Base-by-base conservation (phyloP, 2,113 vertebrate genomes). In the Zosterops japonicus region DNA sequence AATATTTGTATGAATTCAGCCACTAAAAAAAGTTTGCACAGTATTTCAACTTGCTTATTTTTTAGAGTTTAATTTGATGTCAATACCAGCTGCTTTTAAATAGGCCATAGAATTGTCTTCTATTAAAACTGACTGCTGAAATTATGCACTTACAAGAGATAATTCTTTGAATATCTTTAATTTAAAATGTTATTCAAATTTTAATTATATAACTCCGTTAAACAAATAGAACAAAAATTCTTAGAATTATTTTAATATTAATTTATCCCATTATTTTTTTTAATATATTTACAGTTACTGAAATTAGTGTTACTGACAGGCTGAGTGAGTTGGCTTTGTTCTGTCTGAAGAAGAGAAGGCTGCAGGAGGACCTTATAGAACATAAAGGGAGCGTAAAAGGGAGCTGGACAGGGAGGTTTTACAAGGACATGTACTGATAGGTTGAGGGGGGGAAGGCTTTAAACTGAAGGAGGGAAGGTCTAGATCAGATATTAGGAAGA, bases 31-130 rank as follows among this genome's bases (percentile, higher is more conserved):
- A 14, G 12, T 39, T 76, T 82, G 27, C 31, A 9, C 44, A 29
- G 4, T n/a, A 60, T 60, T 87, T 82, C 61, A n/a, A 8, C 12
- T 78, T 82, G 2, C 27, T 75, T 67, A 16, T 63, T 81, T 41
- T 84, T 87, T 75, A 9, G 55, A 65, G 21, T 85, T 93, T 68
- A 84, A 71, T 87, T 78, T 83, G 31, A 68, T 85, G 33, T 16
- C 39, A 68, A 22, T 90, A 36, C 5, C 29, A 52, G 25, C 42
- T 80, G 25, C n/a, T 93, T 91, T 92, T 76, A 65, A 74, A 90
- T 41, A 88, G 23, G 8, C 28, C 46, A 27, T 22, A 39, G 31
- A 90, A 70, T 31, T 65, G 6, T 28, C 18, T 65, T 89, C 46
- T 92, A 1, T 92, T 83, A 57, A 53, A 90, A 56, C 9, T 69